phyloP scores from a whole-genome alignment of 2,888 invertebrate species.

The Mythimna impura region DNA sequence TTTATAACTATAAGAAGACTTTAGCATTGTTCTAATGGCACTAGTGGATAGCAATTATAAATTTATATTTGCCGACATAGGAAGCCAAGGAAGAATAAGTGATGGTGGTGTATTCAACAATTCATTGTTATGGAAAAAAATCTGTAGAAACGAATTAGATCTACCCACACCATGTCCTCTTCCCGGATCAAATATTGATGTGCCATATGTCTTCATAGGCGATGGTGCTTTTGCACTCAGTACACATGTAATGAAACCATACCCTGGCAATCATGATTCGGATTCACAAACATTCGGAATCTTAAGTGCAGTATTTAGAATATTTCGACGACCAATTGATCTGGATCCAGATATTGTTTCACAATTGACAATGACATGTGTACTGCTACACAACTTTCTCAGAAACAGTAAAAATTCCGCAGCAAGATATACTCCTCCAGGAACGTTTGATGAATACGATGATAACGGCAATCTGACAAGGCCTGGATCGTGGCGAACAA shows the following conservation, averaged over 20 bases:
- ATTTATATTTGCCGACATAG: conserved; percentile 65
- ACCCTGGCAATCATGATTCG: conserved; percentile 48
- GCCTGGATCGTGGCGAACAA: conserved; percentile 53
- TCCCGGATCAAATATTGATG: too few relatives aligned
- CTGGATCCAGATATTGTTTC: conserved; percentile 63
- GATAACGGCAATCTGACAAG: conserved; percentile 33
- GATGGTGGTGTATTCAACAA: conserved; percentile 25
- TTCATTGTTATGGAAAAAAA: too few relatives aligned
- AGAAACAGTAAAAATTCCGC: conserved; percentile 45
- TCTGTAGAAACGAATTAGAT: too few relatives aligned
- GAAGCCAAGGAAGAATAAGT: conserved; percentile 48
- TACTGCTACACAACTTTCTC: conserved; percentile 66
- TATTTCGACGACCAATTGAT: conserved; percentile 55
- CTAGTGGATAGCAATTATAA: conserved; percentile 69
- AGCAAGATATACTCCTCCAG: conserved; percentile 53
- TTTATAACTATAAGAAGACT: conserved; percentile 66
- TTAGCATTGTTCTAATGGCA: conserved; percentile 65
- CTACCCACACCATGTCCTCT: too few relatives aligned
- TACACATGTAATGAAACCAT: neutral
- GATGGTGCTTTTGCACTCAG: too few relatives aligned
- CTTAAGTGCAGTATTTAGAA: conserved; percentile 65
- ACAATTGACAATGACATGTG: conserved; percentile 68
- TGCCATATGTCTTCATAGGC: too few relatives aligned
- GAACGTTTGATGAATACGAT: conserved; percentile 60
- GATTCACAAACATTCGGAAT: conserved; percentile 62